Percentiles rank a stretch among this genome's conserved stretches.
These are phyloP conservation scores for Sardinella longiceps DNA, from an alignment of 2,797 vertebrate genomes.

Conservation along the genomic window DNA sequence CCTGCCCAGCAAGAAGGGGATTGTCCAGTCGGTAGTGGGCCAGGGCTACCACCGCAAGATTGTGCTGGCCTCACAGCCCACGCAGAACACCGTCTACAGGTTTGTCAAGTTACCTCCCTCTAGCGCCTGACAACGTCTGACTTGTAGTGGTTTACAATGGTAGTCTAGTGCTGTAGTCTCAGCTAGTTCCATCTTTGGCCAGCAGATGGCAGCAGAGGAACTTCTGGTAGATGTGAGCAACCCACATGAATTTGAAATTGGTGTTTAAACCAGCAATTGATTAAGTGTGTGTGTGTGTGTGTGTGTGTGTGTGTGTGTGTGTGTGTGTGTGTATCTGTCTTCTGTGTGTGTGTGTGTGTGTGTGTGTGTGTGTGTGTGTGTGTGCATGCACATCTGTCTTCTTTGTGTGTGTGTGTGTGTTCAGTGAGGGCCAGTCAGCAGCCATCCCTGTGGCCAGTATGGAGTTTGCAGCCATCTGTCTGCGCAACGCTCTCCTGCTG, in stretches of 20 bases:
- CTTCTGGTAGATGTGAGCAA: not conserved
- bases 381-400: no score
- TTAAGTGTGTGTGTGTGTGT: not conserved
- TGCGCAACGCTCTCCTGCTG: slow-evolving; percentile 91
- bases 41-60: slow-evolving; percentile 99
- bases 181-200: slow-evolving; percentile 7
- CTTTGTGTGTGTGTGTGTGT: slow-evolving; percentile 37
- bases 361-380: not conserved
- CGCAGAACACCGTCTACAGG: slow-evolving; percentile 95
- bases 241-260: not conserved
- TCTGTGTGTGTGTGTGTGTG: not conserved
- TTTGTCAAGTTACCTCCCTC: slow-evolving; percentile 51
- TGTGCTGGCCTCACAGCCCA: slow-evolving; percentile 93
- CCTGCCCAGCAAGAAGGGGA: slow-evolving; percentile 97
- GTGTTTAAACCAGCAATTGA: not conserved
- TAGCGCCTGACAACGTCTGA: not conserved
- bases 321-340: not conserved
- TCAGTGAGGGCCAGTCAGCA: slow-evolving; percentile 94
- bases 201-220: slow-evolving; percentile 39
- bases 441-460: slow-evolving; percentile 98
- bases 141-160: not conserved
- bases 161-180: not conserved
- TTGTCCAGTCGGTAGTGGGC: slow-evolving; percentile 94
- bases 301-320: not conserved
- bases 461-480: slow-evolving; percentile 98